Conservation (phyloP, 2,888 invertebrate genomes). For the Parasteatoda lunata region DNA sequence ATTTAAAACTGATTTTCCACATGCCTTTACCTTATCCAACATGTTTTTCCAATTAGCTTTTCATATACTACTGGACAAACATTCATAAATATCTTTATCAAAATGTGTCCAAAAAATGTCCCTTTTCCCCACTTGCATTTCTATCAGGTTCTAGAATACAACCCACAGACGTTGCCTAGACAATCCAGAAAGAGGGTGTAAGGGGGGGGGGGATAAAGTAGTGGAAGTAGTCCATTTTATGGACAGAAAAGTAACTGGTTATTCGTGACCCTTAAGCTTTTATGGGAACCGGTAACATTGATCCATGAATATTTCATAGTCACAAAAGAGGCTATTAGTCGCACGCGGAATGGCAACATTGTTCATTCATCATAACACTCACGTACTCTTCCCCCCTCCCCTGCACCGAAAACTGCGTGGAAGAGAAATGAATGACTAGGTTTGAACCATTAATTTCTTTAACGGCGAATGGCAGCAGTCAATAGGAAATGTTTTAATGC, state of each 20-base stretch:
- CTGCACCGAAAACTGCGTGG: constrained; percentile 15
- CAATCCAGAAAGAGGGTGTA: neutral
- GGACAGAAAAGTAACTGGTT: constrained; percentile 25
- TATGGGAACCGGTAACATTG: constrained; percentile 33
- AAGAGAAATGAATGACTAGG: constrained; percentile 23
- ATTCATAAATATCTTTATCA: no score
- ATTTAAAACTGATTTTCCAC: no score
- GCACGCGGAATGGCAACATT: constrained; percentile 55
- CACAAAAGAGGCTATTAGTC: constrained; percentile 66
- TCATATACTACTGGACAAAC: no score
- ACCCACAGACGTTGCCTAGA: neutral
- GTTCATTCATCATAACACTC: constrained; percentile 54
- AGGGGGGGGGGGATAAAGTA: neutral
- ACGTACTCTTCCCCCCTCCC: constrained; percentile 27
- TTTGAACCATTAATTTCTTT: constrained; percentile 6
- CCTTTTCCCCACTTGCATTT: no score
- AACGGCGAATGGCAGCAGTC: neutral
- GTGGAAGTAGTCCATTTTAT: constrained; percentile 7
- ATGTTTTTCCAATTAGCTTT: no score
- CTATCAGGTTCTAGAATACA: neutral
- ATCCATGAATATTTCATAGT: constrained; percentile 62
- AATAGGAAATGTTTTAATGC: neutral
- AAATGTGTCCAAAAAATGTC: no score
- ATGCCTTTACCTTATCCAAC: no score
- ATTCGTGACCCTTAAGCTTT: constrained; percentile 54